These are phyloP conservation scores for Peromyscus polionotus DNA, from an alignment of 2,113 vertebrate species.

Conservation along the genomic window DNA sequence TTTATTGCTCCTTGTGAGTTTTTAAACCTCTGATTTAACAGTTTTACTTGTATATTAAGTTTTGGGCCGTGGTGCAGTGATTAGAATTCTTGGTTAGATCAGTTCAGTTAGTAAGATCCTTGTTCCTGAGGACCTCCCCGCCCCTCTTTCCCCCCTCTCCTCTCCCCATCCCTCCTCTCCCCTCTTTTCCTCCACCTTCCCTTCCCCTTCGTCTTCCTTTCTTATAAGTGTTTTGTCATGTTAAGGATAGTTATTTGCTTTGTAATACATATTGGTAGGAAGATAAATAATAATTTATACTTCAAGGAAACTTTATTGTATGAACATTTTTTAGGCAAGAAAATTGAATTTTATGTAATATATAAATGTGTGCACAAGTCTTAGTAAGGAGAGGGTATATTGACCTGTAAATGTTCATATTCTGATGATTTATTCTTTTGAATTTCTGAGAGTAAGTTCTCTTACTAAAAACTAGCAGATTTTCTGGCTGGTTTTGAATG, in stretches of 20 bases:
- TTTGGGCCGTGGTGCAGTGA: not conserved
- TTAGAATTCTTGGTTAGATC: conserved; percentile 25
- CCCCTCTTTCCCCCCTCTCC: not conserved
- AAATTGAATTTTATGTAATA: conserved; percentile 45
- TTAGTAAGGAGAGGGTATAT: conserved; percentile 57
- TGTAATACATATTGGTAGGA: conserved; percentile 3
- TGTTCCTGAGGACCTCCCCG: not conserved
- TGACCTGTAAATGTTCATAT: conserved; percentile 40
- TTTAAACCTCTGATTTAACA: not conserved
- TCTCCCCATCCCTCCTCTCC: not conserved
- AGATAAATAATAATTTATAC: conserved; percentile 36
- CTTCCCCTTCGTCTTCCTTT: too few species aligned
- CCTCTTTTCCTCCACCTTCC: too few species aligned
- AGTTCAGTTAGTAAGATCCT: not conserved
- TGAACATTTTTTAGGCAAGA: conserved; percentile 49
- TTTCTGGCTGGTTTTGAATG: conserved; percentile 73
- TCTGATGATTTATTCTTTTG: conserved; percentile 72
- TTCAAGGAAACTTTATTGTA: conserved; percentile 41
- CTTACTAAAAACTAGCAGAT: conserved; percentile 62
- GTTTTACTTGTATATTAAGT: conserved; percentile 19
- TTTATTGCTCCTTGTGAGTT: not conserved
- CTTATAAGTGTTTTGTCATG: not conserved
- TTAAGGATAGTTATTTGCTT: conserved; percentile 30
- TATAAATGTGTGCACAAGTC: conserved; percentile 39
- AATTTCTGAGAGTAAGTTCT: conserved; percentile 69